Evolutionary conservation across 2,888 invertebrate genomes (phyloP), one percentile per base, ranked within the genome.

Genomic region (Oscheius myriophilus): DNA sequence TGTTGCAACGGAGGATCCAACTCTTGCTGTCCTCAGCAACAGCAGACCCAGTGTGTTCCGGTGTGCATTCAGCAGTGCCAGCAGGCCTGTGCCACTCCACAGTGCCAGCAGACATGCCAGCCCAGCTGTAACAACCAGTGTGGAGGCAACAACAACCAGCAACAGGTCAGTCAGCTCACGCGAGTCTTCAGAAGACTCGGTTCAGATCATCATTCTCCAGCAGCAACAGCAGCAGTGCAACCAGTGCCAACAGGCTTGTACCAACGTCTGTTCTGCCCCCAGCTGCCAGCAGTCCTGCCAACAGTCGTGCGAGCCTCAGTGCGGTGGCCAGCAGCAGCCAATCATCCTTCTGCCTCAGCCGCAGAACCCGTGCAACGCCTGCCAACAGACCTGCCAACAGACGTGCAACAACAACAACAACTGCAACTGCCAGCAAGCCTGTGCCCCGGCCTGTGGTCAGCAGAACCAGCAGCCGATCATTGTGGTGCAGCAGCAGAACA

Each of bases 31-130:
- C 71, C 71, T 25, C 18, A 43, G 12, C 63, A 65, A 52, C 66
- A 66, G 58, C 69, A 73, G 33, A 76, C 75, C 67, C 64, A 75
- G 39, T 74, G 76, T 25, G 66, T 77, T 11, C 76, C 76, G 45
- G 71, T 80, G 33, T 80, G 79, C 54, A 71, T 80, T 39, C 78
- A 78, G 67, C 80, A 80, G 62, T 79, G 79, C 62, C 75, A 74
- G 49, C 49, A 33, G 25, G 42, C 58, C 23, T 58, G 58, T 45
- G 42, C 58, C 23, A 71, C 75, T 7, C 23, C 41, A 11, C 55
- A 62, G 25, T 80, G 80, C 67, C 70, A 74, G 58, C 69, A 70
- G 39, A 67, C 73, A 46, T 80, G 80, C 70, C 73, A 77, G 54
- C 73, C 75, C 62, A 75, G 75, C 61, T 80, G 80, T 59, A 61